phyloP scores from a whole-genome alignment of 2,797 vertebrate genomes.

The Podarcis lilfordi region DNA sequence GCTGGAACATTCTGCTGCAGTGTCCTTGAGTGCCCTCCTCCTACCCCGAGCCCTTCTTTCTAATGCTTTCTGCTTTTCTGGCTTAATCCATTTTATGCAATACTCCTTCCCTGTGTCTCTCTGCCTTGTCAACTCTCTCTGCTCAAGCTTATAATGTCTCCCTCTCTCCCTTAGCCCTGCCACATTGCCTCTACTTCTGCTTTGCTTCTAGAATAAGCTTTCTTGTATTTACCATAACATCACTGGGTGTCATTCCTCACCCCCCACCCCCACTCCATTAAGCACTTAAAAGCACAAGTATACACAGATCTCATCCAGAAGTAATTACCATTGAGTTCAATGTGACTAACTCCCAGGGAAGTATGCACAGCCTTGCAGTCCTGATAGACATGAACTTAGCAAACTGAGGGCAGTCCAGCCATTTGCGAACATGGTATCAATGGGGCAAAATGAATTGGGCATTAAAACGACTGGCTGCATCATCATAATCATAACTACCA shows the following conservation, averaged over 20 bases:
- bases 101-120: slow-evolving; percentile 15
- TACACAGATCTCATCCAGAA: neutral
- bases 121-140: slow-evolving; percentile 25
- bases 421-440: neutral
- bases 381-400: neutral
- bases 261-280: neutral
- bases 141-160: neutral
- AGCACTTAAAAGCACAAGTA: neutral
- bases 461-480: neutral
- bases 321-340: neutral
- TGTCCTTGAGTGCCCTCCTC: slow-evolving; percentile 71
- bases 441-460: neutral
- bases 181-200: slow-evolving; percentile 35
- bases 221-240: rapidly evolving
- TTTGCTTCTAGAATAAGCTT: slow-evolving; percentile 6
- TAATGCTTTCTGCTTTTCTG: slow-evolving; percentile 40
- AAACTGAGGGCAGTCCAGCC: neutral
- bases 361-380: neutral
- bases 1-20: slow-evolving; percentile 56
- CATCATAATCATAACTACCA: neutral
- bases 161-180: slow-evolving; percentile 27
- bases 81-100: slow-evolving; percentile 35
- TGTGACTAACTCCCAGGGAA: neutral
- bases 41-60: slow-evolving; percentile 48
- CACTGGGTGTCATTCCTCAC: neutral